Evolutionary conservation across 2,797 vertebrate species (phyloP).

Genomic region (Alfaro cultratus): DNA sequence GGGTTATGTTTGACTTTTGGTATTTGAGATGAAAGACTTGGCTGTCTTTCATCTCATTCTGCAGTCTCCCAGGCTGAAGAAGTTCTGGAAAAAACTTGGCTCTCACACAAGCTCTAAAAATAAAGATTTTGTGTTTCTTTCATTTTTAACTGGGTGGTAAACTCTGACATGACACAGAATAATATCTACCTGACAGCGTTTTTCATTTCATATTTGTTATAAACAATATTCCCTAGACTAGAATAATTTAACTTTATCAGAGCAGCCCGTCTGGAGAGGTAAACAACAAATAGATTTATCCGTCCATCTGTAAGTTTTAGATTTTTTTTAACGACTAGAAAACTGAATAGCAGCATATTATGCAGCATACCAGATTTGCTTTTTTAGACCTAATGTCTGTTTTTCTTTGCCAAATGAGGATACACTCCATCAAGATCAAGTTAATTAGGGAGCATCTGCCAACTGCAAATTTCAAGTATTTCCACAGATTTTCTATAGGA

Average conservation of each 20-base stretch:
- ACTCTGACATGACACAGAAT: conserved; percentile 4
- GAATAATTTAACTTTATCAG: not conserved
- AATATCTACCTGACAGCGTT: not conserved
- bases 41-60: conserved; percentile 43
- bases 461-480: not conserved
- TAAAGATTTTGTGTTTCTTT: conserved; percentile 23
- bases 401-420: not conserved
- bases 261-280: not conserved
- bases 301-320: not conserved
- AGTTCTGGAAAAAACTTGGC: conserved; percentile 25
- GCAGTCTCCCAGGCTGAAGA: conserved; percentile 20
- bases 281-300: not conserved
- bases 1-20: conserved; percentile 24
- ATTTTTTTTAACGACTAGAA: too few species aligned
- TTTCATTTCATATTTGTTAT: not conserved
- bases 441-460: not conserved
- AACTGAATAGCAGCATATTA: not conserved
- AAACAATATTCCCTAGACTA: not conserved
- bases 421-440: not conserved
- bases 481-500: not conserved
- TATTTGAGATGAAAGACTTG: conserved; percentile 53
- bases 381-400: not conserved
- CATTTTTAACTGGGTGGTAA: conserved; percentile 10
- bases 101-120: conserved; percentile 14
- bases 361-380: not conserved